These are phyloP conservation scores for Anas platyrhynchos DNA, from an alignment of 2,113 vertebrate species.

Conservation along the genomic window DNA sequence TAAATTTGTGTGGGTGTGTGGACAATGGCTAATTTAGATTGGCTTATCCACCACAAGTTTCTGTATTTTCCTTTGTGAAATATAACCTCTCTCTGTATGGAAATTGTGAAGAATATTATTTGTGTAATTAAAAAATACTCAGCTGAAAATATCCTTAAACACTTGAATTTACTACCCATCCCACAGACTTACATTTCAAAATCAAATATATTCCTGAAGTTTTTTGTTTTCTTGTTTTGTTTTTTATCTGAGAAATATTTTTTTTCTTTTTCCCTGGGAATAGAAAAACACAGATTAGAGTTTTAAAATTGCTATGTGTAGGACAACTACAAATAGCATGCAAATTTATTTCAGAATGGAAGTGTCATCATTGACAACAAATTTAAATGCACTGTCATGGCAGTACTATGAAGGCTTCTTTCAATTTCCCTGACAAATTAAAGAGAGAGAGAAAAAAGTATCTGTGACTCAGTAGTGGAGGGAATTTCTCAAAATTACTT, in stretches of 20 bases:
- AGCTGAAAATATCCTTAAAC: neutral
- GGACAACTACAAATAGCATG: neutral
- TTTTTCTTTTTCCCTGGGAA: neutral
- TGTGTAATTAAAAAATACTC: constrained; percentile 9
- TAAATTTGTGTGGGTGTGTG: neutral
- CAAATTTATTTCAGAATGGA: neutral
- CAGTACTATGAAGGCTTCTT: neutral
- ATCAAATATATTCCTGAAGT: neutral
- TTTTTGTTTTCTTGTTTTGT: neutral
- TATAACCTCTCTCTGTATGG: neutral
- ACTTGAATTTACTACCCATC: neutral
- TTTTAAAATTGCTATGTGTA: neutral
- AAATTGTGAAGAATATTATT: neutral
- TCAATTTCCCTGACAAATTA: neutral
- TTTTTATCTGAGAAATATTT: neutral
- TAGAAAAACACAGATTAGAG: neutral
- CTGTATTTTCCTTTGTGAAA: neutral
- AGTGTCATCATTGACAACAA: neutral
- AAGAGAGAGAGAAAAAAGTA: neutral
- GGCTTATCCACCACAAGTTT: neutral
- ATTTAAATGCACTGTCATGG: neutral
- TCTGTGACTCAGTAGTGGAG: neutral
- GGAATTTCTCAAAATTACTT: neutral
- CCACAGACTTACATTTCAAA: neutral
- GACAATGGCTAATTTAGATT: neutral